Percentiles rank a stretch among this genome's conserved stretches.
phyloP scores from a whole-genome alignment of 2,888 invertebrate species.

The Ypsolopha sequella region DNA sequence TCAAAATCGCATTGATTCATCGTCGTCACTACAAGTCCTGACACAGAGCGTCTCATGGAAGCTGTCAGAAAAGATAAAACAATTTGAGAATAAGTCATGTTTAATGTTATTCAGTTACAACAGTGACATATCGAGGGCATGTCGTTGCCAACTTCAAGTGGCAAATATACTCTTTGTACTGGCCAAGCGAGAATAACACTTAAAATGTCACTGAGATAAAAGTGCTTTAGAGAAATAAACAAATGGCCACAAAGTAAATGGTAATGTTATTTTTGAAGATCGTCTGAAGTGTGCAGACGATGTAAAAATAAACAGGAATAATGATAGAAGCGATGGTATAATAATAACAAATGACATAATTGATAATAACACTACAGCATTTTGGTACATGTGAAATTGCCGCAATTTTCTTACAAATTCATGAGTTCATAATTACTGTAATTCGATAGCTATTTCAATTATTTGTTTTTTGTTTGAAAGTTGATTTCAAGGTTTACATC shows the following conservation, averaged over 20 bases:
- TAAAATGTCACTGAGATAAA: constrained; percentile 20
- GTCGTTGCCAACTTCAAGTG: constrained; percentile 19
- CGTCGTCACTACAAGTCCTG: neutral
- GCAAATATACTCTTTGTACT: constrained; percentile 21
- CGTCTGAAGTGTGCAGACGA: constrained; percentile 10
- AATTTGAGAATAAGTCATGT: constrained; percentile 5
- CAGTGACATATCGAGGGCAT: constrained; percentile 24
- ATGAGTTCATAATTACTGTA: no score
- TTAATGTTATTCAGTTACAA: neutral
- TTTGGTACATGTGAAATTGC: no score
- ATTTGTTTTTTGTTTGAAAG: no score
- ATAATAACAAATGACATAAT: no score
- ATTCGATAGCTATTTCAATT: no score
- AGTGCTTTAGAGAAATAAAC: constrained; percentile 17
- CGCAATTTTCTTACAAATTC: no score
- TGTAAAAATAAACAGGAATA: neutral
- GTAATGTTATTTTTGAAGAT: constrained; percentile 10
- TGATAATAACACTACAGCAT: no score
- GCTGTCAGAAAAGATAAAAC: constrained; percentile 35
- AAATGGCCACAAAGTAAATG: constrained; percentile 18
- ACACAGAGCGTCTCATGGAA: neutral
- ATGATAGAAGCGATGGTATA: no score
- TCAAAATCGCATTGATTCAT: neutral
- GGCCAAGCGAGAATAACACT: constrained; percentile 28
- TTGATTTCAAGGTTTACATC: no score